Evolutionary conservation across 2,797 vertebrate species (phyloP), one percentile per base, ranked within the genome.

Genomic region (Amblyopsis hoosieri): DNA sequence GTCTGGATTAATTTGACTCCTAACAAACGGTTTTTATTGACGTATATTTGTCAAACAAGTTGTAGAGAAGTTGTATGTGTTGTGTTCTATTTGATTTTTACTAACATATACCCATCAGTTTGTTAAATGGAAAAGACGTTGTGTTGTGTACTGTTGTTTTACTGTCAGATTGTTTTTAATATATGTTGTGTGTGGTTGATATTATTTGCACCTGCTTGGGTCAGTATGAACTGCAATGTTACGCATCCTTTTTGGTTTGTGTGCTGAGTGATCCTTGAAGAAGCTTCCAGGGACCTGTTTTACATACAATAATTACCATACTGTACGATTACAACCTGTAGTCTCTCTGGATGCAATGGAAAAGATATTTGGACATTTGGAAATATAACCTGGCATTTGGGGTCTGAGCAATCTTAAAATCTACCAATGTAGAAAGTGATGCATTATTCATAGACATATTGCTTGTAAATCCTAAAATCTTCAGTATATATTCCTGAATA

Each of bases 281-380:
- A 1, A 94, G 89, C 95, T 95, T 95, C 93, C 94, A 95, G 92
- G 90, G 87, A 88, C 90, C 90, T 90, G 86, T 87, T 76, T 73
- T 82, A 68, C 31, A 3, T 14, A 37, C 37, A 37, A 37, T 37
- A 37, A 37, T 37, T 37, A 6, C 9, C 7, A 37, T 37, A 37
- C 1, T 7, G 9, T 37, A 37, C 23, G 3, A 0, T 23, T 23
- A 37, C 37, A 37, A 37, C 37, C 37, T 37, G 37, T 37, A 37
- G 7, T 37, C 37, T 37, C 37, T 37, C 37, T 61, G 15, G 3
- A 54, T 59, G 12, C n/a, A 63, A 37, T 46, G 7, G 3, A 33
- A 9, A 15, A n/a, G 29, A 12, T 8, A 7, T 9, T 51, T 37
- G 37, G 37, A 37, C 6, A 17, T 51, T 17, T 51, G 8, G 42